phyloP scores from a whole-genome alignment of 2,888 invertebrate species.

The Laspeyria flexula region DNA sequence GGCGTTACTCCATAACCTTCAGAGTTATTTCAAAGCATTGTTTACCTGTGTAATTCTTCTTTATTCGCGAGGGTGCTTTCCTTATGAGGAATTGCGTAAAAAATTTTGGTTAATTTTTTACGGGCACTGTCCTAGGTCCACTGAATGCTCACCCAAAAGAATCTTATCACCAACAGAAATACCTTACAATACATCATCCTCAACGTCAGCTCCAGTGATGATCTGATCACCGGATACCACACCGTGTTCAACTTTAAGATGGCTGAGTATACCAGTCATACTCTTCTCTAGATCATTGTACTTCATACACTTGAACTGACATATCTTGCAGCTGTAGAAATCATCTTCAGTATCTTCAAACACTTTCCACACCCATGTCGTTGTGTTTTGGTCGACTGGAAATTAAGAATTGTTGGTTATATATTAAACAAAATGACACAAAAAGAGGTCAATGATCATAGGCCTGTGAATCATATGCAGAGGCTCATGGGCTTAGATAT shows the following conservation, averaged over 20 bases:
- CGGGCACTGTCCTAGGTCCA: too few species aligned
- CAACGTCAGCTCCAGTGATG: constrained; percentile 68
- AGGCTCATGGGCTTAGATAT: too few species aligned
- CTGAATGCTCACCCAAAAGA: neutral
- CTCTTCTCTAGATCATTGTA: constrained; percentile 56
- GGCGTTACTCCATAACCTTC: too few species aligned
- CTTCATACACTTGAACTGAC: constrained; percentile 66
- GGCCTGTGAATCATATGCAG: too few species aligned
- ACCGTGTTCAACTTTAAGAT: constrained; percentile 70
- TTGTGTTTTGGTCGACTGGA: constrained; percentile 58
- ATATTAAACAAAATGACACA: too few species aligned
- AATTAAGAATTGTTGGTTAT: too few species aligned
- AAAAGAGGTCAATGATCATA: too few species aligned
- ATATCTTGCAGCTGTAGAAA: constrained; percentile 76
- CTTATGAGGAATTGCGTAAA: too few species aligned
- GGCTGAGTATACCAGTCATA: constrained; percentile 60
- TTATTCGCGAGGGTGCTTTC: too few species aligned
- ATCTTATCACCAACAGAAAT: neutral
- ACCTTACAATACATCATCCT: constrained; percentile 18
- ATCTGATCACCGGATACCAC: constrained; percentile 78
- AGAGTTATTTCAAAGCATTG: too few species aligned
- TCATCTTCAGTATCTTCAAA: constrained; percentile 63
- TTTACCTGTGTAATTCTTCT: too few species aligned
- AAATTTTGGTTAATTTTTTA: too few species aligned
- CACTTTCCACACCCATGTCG: constrained; percentile 77